Evolutionary conservation across 2,888 invertebrate genomes (phyloP).

Genomic region (Kryphioiulus occultus): DNA sequence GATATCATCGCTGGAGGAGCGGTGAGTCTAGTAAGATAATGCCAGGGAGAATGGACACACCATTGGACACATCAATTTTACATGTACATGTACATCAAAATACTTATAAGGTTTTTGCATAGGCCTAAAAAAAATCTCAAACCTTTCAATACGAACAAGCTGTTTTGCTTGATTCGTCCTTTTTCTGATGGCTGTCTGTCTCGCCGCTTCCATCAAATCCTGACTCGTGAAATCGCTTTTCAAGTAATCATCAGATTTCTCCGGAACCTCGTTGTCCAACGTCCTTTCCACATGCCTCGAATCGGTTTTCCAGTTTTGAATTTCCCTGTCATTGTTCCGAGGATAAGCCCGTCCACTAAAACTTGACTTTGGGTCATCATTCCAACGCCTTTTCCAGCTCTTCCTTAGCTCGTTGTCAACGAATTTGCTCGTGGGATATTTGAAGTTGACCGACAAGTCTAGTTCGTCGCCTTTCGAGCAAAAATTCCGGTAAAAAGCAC

Average conservation of each 20-base stretch:
- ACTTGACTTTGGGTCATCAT: not conserved
- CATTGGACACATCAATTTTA: too few species aligned
- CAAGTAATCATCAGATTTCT: not conserved
- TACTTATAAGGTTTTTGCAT: too few species aligned
- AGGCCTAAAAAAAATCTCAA: too few species aligned
- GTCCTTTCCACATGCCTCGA: not conserved
- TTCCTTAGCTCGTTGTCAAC: not conserved
- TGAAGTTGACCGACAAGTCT: not conserved
- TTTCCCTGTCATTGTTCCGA: not conserved
- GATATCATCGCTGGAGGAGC: too few species aligned
- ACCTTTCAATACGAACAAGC: not conserved
- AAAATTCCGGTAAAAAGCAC: not conserved
- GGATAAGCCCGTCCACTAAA: not conserved
- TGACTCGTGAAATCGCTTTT: not conserved
- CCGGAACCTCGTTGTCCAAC: not conserved
- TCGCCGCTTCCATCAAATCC: slow-evolving; percentile 1
- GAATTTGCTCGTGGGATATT: not conserved
- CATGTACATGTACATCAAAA: too few species aligned
- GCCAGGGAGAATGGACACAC: too few species aligned
- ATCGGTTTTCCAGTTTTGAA: not conserved
- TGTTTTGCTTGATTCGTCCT: not conserved
- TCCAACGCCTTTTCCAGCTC: not conserved
- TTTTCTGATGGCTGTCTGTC: not conserved
- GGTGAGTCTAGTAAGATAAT: too few species aligned
- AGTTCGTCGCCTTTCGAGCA: not conserved